phyloP scores from a whole-genome alignment of 64 coral and sea anemone species.

The Acropora tenuis region DNA sequence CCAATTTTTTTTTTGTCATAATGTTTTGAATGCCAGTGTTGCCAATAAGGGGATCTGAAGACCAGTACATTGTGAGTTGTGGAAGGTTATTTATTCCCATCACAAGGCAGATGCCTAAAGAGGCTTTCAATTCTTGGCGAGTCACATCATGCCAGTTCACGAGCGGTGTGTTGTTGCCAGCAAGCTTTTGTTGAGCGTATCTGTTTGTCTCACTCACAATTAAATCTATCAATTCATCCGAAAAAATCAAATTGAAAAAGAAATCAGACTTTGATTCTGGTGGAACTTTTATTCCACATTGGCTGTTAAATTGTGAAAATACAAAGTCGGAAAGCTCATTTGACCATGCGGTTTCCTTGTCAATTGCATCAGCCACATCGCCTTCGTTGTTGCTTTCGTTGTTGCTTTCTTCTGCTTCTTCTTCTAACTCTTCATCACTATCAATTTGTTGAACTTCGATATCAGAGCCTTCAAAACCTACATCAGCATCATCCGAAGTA shows the following conservation, averaged over 20 bases:
- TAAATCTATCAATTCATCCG: not conserved
- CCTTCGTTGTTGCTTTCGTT: not conserved
- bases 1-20: conserved; percentile 69
- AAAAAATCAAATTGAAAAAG: not conserved
- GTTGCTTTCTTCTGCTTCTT: not conserved
- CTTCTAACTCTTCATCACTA: not conserved
- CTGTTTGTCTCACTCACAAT: no score
- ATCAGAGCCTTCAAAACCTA: no score
- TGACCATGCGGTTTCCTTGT: not conserved
- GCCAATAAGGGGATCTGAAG: conserved; percentile 7
- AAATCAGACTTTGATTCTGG: not conserved
- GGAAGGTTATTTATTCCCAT: conserved; percentile 70
- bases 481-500: not conserved
- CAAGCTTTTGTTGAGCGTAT: no score
- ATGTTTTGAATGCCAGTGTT: conserved; percentile 57
- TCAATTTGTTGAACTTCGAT: no score
- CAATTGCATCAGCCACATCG: not conserved
- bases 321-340: not conserved
- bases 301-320: not conserved
- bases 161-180: no score
- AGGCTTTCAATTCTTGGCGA: not conserved
- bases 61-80: conserved; percentile 57
- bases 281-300: not conserved
- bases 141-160: no score
- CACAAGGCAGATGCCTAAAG: conserved; percentile 53